Percentiles rank a stretch among this genome's conserved stretches.
phyloP scores from a whole-genome alignment of 1,140 invertebrate species.

The Kradibia gibbosae region DNA sequence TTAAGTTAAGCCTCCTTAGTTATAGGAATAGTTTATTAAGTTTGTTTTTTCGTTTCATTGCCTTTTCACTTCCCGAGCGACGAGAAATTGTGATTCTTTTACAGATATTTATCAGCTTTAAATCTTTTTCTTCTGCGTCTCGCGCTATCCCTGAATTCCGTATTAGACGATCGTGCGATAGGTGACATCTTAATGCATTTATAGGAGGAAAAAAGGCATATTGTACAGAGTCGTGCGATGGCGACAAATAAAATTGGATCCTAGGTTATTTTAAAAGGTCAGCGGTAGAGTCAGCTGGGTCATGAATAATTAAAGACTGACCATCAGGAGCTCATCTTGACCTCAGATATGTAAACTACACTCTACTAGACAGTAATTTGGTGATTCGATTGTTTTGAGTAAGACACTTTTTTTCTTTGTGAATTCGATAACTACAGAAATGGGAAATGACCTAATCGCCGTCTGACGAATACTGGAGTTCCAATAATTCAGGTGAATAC shows the following conservation, averaged over 20 bases:
- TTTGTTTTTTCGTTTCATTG: neutral
- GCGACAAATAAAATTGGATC: conserved; percentile 35
- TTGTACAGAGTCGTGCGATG: neutral
- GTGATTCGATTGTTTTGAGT: conserved; percentile 45
- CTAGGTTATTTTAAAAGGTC: conserved; percentile 43
- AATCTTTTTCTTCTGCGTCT: neutral
- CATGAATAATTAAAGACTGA: neutral
- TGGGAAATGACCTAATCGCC: too few species aligned
- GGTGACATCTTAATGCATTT: conserved; percentile 12
- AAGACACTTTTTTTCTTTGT: conserved; percentile 33
- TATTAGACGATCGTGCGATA: conserved; percentile 4
- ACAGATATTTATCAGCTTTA: conserved; percentile 31
- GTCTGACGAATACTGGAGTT: neutral
- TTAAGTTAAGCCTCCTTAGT: neutral
- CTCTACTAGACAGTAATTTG: neutral
- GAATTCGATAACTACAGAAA: neutral
- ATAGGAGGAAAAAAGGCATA: neutral
- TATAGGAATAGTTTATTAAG: neutral
- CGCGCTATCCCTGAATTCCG: neutral
- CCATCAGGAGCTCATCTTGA: conserved; percentile 6
- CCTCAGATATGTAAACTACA: conserved; percentile 43
- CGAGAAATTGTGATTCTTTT: neutral
- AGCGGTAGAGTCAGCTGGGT: neutral
- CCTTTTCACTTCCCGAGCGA: neutral
- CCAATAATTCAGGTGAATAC: conserved; percentile 30